Evolutionary conservation across 2,113 vertebrate species (phyloP).

Genomic region (Pan troglodytes): NHGRI_mPanTro3-v2.1_pri NC_072402.2:124146501-124147000

Average conservation of each 20-base stretch:
- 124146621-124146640: neutral
- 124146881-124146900: neutral
- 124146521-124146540: no score
- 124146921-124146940: neutral
- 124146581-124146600: neutral
- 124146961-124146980: neutral
- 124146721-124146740: neutral
- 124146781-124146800: neutral
- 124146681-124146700: neutral
- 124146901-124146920: neutral
- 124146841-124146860: neutral
- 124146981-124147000: neutral
- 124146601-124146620: neutral
- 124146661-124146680: neutral
- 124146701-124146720: neutral
- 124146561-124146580: neutral
- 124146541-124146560: neutral
- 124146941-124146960: neutral
- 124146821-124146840: neutral
- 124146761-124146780: constrained; percentile 2
- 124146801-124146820: neutral
- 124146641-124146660: neutral
- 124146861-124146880: neutral
- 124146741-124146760: constrained; percentile 15
- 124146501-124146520: no score